Evolutionary conservation across 1,140 invertebrate species (phyloP).

Genomic region (Procambarus clarkii): DNA sequence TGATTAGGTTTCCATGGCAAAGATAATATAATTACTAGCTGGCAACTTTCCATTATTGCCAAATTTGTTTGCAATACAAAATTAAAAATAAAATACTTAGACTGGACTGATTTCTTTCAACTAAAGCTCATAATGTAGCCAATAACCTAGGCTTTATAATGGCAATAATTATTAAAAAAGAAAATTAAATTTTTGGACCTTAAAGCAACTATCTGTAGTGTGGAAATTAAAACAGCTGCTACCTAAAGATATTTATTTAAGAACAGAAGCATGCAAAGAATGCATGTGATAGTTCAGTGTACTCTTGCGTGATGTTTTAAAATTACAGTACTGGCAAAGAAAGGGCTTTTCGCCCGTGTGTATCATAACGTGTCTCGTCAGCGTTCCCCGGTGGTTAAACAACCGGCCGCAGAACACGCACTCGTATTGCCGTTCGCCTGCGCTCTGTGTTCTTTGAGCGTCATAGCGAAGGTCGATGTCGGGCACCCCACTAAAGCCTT

Average conservation of each 20-base stretch:
- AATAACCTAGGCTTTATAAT: too few relatives aligned
- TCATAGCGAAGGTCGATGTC: constrained; percentile 31
- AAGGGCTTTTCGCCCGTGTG: constrained; percentile 53
- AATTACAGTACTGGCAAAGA: constrained; percentile 45
- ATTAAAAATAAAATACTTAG: too few relatives aligned
- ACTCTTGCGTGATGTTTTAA: constrained; percentile 44
- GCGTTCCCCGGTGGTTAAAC: constrained; percentile 46
- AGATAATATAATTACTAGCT: too few relatives aligned
- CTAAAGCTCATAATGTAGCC: too few relatives aligned
- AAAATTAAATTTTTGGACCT: too few relatives aligned
- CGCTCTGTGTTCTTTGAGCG: neutral
- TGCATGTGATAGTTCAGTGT: constrained; percentile 49
- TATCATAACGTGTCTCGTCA: constrained; percentile 53
- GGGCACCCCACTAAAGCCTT: constrained; percentile 19
- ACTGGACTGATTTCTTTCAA: too few relatives aligned
- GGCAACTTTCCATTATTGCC: too few relatives aligned
- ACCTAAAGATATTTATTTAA: neutral
- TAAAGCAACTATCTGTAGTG: too few relatives aligned
- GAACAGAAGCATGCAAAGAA: constrained; percentile 9
- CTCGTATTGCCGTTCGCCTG: constrained; percentile 40
- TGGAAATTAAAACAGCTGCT: too few relatives aligned
- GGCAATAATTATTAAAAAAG: too few relatives aligned
- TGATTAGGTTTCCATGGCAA: too few relatives aligned
- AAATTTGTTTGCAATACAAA: too few relatives aligned
- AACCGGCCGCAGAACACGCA: constrained; percentile 45